Conservation (phyloP, 64 coral and sea anemone genomes). For the Actinia tenebrosa region DNA sequence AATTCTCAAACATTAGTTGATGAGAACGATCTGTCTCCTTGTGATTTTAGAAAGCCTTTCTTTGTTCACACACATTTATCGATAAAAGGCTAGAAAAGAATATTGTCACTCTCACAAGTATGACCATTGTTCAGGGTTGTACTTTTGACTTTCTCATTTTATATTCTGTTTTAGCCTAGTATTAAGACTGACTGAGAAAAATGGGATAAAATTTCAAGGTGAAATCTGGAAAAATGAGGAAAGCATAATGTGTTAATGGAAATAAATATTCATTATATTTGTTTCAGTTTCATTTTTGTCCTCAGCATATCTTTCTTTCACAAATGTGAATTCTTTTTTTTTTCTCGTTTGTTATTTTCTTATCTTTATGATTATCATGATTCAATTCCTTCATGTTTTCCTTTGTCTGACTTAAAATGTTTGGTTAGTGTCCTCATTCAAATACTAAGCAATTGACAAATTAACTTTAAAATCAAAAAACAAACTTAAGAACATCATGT, state of each 20-base stretch:
- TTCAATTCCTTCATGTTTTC: slow-evolving; percentile 16
- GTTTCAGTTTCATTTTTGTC: not conserved
- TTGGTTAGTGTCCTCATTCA: slow-evolving; percentile 33
- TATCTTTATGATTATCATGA: not conserved
- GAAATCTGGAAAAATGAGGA: not conserved
- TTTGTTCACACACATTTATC: slow-evolving; percentile 14
- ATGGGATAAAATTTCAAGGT: not conserved
- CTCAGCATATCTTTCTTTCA: not conserved
- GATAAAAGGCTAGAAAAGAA: slow-evolving; percentile 5
- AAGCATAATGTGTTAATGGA: not conserved
- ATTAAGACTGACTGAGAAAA: not conserved
- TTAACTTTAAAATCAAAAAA: slow-evolving; percentile 8
- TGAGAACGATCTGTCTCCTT: slow-evolving; percentile 31
- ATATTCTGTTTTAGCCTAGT: not conserved
- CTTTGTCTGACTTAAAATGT: slow-evolving; percentile 22
- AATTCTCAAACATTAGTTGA: slow-evolving; percentile 33
- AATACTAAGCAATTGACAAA: slow-evolving; percentile 18
- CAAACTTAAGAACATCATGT: not conserved
- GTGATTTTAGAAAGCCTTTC: slow-evolving; percentile 17
- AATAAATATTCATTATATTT: not conserved
- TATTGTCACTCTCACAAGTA: not conserved
- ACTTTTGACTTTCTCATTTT: slow-evolving; percentile 7
- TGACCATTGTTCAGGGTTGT: not conserved
- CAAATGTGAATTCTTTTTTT: not conserved
- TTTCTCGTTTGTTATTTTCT: not conserved